Conservation (phyloP, 2,888 invertebrate species). For the Myopa testacea region DNA sequence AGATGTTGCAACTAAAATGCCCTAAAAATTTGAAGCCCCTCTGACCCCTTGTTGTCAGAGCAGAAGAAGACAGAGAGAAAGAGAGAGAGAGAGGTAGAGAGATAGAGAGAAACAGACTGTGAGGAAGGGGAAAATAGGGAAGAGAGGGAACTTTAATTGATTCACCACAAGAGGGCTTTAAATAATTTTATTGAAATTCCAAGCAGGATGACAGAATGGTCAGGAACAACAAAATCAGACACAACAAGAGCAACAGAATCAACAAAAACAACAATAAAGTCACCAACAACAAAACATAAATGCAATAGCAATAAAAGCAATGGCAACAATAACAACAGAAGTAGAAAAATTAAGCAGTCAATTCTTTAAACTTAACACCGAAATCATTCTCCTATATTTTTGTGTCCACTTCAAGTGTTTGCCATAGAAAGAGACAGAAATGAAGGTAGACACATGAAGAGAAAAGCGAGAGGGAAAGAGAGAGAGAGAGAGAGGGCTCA, state of each 20-base stretch:
- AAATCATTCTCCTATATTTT: not conserved
- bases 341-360: not conserved
- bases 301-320: not conserved
- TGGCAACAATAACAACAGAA: not conserved
- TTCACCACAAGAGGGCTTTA: conserved; percentile 17
- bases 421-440: no score
- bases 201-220: no score
- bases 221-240: no score
- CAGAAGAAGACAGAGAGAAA: not conserved
- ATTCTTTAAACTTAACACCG: not conserved
- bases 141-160: conserved; percentile 21
- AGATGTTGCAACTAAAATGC: not conserved
- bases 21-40: not conserved
- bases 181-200: conserved; percentile 15
- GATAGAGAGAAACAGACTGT: not conserved
- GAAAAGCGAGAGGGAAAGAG: not conserved
- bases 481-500: not conserved
- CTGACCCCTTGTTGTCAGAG: no score
- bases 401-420: no score
- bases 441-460: no score
- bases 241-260: no score
- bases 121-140: not conserved
- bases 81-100: not conserved
- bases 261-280: no score
- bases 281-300: no score